phyloP scores from a whole-genome alignment of 2,888 invertebrate genomes.

The Calliopum simillimum region DNA sequence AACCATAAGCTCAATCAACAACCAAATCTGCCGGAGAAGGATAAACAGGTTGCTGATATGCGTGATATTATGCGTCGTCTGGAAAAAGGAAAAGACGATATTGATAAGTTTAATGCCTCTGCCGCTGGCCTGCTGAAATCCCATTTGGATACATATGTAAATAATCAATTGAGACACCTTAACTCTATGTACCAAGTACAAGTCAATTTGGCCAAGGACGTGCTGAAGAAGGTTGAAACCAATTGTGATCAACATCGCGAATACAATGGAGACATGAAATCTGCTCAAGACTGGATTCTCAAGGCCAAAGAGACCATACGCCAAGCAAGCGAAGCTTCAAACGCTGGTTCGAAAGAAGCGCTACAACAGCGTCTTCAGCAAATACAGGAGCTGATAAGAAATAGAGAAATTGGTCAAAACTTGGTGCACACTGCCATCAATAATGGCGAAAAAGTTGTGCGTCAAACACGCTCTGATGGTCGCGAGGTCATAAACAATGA shows the following conservation, averaged over 20 bases:
- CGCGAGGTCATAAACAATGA: constrained; percentile 87
- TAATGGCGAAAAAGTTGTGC: constrained; percentile 88
- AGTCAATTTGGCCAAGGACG: constrained; percentile 88
- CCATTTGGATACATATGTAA: constrained; percentile 88
- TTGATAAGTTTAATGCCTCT: constrained; percentile 84
- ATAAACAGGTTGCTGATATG: constrained; percentile 85
- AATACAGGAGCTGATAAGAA: constrained; percentile 82
- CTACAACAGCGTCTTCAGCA: constrained; percentile 83
- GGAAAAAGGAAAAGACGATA: constrained; percentile 82
- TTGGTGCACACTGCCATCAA: constrained; percentile 88
- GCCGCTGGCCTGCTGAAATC: constrained; percentile 82
- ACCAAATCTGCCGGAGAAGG: constrained; percentile 84
- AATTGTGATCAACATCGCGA: constrained; percentile 87
- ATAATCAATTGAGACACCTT: constrained; percentile 85
- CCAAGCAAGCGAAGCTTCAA: constrained; percentile 79
- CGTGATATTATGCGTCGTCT: constrained; percentile 81
- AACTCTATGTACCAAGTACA: constrained; percentile 91
- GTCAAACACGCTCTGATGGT: constrained; percentile 90
- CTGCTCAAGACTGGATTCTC: constrained; percentile 87
- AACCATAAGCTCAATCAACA: constrained; percentile 87
- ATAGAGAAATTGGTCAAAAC: constrained; percentile 88
- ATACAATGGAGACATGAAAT: constrained; percentile 80
- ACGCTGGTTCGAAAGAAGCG: constrained; percentile 83
- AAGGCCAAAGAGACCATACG: constrained; percentile 86
- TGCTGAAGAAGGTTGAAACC: constrained; percentile 89